A percentile compares a stretch with the other conserved stretches of the same genome.
These are phyloP conservation scores for Limonius californicus DNA, from an alignment of 1,140 invertebrate species.

Conservation along the genomic window DNA sequence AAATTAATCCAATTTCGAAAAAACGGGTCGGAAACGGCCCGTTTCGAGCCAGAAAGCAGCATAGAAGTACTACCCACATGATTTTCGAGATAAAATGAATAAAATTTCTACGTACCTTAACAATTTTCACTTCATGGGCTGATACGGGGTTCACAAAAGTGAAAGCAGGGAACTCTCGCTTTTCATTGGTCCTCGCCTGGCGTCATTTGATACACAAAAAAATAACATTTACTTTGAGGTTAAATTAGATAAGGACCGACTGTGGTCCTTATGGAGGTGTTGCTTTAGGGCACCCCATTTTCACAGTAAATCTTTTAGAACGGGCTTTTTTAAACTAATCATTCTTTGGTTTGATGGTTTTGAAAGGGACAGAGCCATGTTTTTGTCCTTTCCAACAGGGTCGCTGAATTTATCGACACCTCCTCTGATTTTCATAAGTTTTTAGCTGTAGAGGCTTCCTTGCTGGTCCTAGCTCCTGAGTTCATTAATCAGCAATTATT, in stretches of 20 bases:
- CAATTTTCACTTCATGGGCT: conserved; percentile 46
- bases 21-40: conserved; percentile 23
- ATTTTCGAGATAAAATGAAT: conserved; percentile 48
- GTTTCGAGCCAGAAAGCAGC: conserved; percentile 29
- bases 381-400: not conserved
- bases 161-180: conserved; percentile 41
- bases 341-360: not conserved
- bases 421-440: too few relatives aligned
- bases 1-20: conserved; percentile 20
- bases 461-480: too few relatives aligned
- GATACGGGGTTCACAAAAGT: conserved; percentile 44
- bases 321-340: conserved; percentile 1
- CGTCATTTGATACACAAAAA: conserved; percentile 48
- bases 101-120: conserved; percentile 49
- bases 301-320: not conserved
- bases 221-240: conserved; percentile 44
- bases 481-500: too few relatives aligned
- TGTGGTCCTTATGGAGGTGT: conserved; percentile 24
- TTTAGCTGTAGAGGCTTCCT: too few relatives aligned
- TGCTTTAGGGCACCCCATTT: not conserved
- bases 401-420: too few relatives aligned
- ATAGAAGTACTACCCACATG: conserved; percentile 33
- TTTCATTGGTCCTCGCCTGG: conserved; percentile 41
- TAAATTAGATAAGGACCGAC: conserved; percentile 26
- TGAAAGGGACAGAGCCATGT: not conserved